Conservation (phyloP, 2,888 invertebrate genomes). For the Philhelius pedissequus region DNA sequence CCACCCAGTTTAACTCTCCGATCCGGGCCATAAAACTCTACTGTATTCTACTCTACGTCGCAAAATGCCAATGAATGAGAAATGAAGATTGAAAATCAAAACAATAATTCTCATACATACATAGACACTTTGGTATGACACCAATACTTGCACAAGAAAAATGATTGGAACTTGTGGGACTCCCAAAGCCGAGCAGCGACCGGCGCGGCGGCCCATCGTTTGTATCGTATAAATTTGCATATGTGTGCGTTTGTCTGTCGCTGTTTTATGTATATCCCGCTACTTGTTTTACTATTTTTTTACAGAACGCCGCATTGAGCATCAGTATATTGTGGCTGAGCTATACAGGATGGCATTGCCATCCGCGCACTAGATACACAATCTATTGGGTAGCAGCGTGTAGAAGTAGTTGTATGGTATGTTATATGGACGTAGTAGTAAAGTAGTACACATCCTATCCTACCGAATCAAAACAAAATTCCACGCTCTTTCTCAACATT, state of each 20-base stretch:
- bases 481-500: background rate
- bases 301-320: background rate
- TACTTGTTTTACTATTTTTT: conserved; percentile 11
- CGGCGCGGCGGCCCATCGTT: too few species aligned
- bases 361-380: background rate
- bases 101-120: conserved; percentile 57
- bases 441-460: background rate
- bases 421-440: conserved; percentile 20
- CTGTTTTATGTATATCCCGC: background rate
- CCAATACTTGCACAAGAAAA: background rate
- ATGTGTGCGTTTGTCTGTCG: background rate
- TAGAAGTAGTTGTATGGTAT: background rate
- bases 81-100: conserved; percentile 63
- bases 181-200: background rate
- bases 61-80: conserved; percentile 66
- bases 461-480: conserved; percentile 63
- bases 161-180: background rate
- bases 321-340: background rate
- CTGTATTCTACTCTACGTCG: conserved; percentile 47
- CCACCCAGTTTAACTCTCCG: background rate
- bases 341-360: background rate
- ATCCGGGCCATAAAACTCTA: too few species aligned
- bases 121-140: background rate
- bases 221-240: background rate
- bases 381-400: background rate